Evolutionary conservation across 2,888 invertebrate genomes (phyloP).

Genomic region (Euplagia quadripunctaria): DNA sequence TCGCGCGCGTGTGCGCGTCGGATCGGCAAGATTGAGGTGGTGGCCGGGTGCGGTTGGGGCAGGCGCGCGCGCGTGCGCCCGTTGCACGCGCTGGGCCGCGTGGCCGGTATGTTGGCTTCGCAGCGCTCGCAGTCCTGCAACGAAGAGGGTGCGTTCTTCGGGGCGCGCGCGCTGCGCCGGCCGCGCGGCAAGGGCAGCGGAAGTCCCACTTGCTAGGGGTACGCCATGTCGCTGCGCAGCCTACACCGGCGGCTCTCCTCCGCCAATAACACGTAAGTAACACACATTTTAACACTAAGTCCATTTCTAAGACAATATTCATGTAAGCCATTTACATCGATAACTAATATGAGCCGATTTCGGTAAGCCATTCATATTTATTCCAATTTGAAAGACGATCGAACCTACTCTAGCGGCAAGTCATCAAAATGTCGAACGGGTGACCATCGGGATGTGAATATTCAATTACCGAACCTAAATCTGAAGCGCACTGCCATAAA

Average conservation of each 20-base stretch:
- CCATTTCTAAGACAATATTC: background rate
- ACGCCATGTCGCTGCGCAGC: constrained; percentile 90
- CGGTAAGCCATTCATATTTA: constrained; percentile 41
- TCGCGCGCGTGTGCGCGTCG: constrained; percentile 59
- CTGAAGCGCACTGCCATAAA: constrained; percentile 54
- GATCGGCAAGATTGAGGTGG: constrained; percentile 84
- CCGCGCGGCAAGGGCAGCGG: constrained; percentile 88
- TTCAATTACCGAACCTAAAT: constrained; percentile 74
- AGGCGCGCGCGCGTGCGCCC: constrained; percentile 86
- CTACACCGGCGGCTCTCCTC: constrained; percentile 89
- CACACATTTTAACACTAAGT: background rate
- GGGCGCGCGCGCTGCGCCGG: constrained; percentile 85
- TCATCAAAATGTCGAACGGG: constrained; percentile 69
- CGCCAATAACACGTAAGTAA: constrained; percentile 88
- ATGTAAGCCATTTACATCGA: constrained; percentile 19
- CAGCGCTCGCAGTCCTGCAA: constrained; percentile 86
- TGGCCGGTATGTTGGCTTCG: constrained; percentile 84
- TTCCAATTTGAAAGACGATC: constrained; percentile 53
- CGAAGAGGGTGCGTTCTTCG: constrained; percentile 87
- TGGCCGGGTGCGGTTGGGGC: constrained; percentile 84
- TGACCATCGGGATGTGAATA: constrained; percentile 74
- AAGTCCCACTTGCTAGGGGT: constrained; percentile 88
- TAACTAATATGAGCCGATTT: constrained; percentile 30
- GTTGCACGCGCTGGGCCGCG: constrained; percentile 82
- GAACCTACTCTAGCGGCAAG: constrained; percentile 55